A percentile compares a stretch with the other conserved stretches of the same genome.
phyloP scores from a whole-genome alignment of 2,888 invertebrate species.

The Celastrina argiolus region DNA sequence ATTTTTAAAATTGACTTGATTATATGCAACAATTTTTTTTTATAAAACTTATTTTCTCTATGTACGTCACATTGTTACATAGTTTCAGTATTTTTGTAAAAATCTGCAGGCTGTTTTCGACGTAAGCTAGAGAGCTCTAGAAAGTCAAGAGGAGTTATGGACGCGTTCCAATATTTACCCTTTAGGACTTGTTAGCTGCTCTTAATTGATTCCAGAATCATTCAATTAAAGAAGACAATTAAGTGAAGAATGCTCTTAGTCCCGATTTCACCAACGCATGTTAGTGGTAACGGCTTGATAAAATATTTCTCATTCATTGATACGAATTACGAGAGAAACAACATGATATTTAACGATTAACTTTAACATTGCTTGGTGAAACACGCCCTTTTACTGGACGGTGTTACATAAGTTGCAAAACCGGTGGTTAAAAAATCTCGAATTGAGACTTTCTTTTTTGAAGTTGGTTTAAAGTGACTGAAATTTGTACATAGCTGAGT shows the following conservation, averaged over 20 bases:
- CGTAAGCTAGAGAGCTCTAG: neutral
- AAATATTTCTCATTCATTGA: too few relatives aligned
- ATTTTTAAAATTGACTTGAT: neutral
- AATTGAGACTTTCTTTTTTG: too few relatives aligned
- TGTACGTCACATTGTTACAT: neutral
- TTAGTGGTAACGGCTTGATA: too few relatives aligned
- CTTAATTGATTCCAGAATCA: slow-evolving; percentile 15
- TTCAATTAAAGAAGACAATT: slow-evolving; percentile 18
- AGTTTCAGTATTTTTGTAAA: neutral
- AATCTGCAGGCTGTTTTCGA: neutral
- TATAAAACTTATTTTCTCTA: neutral
- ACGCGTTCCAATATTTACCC: neutral
- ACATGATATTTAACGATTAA: too few relatives aligned
- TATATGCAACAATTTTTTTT: too few relatives aligned
- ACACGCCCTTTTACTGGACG: neutral
- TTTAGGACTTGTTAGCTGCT: slow-evolving; percentile 12
- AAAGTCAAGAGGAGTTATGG: slow-evolving; percentile 4
- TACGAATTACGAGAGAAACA: too few relatives aligned
- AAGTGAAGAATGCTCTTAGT: slow-evolving; percentile 16
- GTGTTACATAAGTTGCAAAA: neutral
- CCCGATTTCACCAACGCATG: too few relatives aligned
- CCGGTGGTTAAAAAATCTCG: too few relatives aligned
- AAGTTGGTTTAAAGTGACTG: too few relatives aligned
- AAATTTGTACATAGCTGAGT: neutral
- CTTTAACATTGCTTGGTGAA: too few relatives aligned